Evolutionary conservation across 2,888 invertebrate species (phyloP), one percentile per base, ranked within the genome.

Genomic region (Hanleya hanleyi): DNA sequence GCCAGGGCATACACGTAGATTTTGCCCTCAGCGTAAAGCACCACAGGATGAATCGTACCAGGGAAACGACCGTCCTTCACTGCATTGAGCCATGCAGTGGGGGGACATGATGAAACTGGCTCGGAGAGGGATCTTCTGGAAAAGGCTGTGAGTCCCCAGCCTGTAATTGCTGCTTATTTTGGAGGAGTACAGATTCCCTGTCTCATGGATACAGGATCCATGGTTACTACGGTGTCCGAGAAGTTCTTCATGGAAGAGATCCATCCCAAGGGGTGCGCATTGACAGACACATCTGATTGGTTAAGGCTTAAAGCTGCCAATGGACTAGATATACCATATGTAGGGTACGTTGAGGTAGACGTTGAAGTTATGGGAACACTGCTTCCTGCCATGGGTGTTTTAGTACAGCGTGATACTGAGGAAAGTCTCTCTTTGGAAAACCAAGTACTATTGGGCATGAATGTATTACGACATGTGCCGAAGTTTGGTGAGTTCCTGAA

Each of bases 301-400:
- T 33, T 74, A 3, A 35, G 62, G 26, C 32, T 74, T 3, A 64
- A 51, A 36, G 70, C 67, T 50, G 69, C 69, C 26, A 71, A 71
- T 69, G 71, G 75, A 36, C 26, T 64, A 64, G 37, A 22, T 26
- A 64, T 75, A 32, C 71, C 71, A 15, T 75, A 71, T 51, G 37
- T 75, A n/a, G 75, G 75, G 38, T 75, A 75, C 47, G 41, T 69
- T 26, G 75, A 75, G 66, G 57, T 69, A 32, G 75, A 71, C 69
- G 66, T 75, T 32, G 62, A 57, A 38, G n/a, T n/a, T n/a, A n/a
- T n/a, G n/a, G n/a, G n/a, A n/a, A n/a, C n/a, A n/a, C n/a, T n/a
- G n/a, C n/a, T n/a, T n/a, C n/a, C n/a, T n/a, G n/a, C n/a, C n/a
- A n/a, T n/a, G n/a, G n/a, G n/a, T n/a, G n/a, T n/a, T n/a, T n/a